Conservation (phyloP, 1,140 invertebrate genomes). For the Aporrectodea caliginosa region DNA sequence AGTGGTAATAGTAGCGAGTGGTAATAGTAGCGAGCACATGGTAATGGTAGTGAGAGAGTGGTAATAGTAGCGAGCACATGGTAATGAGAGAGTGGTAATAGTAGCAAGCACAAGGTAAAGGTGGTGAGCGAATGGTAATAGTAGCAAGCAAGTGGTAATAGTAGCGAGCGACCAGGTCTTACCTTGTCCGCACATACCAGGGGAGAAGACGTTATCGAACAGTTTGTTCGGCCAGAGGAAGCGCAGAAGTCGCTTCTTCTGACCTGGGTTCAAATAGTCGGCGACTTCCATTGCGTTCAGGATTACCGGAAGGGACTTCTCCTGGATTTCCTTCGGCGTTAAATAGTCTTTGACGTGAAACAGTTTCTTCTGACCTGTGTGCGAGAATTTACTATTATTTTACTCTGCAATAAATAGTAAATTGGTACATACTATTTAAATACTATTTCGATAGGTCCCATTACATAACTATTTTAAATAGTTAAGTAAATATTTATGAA, state of each 20-base stretch:
- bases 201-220: conserved; percentile 11
- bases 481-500: no score
- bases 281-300: conserved; percentile 3
- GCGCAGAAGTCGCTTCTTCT: conserved; percentile 16
- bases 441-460: no score
- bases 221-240: conserved; percentile 22
- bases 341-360: conserved; percentile 26
- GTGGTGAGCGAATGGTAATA: no score
- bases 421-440: no score
- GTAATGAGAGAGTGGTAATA: neutral
- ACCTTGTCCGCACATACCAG: neutral
- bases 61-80: neutral
- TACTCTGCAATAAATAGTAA: no score
- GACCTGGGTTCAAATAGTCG: conserved; percentile 9
- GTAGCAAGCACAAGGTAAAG: neutral
- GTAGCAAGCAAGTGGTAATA: no score
- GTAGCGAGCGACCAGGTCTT: neutral
- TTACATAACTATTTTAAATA: no score
- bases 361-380: conserved; percentile 18
- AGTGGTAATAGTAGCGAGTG: no score
- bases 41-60: neutral
- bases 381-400: no score
- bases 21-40: neutral
- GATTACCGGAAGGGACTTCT: conserved; percentile 3
- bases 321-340: conserved; percentile 15